phyloP scores from a whole-genome alignment of 2,113 vertebrate genomes.

The Rhodinocichla rosea region DNA sequence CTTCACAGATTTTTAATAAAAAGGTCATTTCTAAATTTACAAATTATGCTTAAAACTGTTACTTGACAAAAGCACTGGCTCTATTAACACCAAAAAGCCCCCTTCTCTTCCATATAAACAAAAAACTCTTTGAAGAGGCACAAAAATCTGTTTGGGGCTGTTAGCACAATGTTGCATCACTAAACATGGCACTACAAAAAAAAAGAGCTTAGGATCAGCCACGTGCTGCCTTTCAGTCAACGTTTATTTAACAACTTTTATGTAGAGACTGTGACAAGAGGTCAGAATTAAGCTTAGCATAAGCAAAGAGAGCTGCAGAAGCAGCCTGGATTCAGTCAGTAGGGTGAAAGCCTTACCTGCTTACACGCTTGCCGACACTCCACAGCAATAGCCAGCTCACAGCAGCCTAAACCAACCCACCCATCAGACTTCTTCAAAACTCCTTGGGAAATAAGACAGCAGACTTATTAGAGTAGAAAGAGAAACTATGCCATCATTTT shows the following conservation, averaged over 20 bases:
- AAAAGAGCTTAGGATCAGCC: background rate
- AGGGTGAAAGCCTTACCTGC: conserved; percentile 77
- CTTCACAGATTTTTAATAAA: background rate
- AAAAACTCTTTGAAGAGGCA: background rate
- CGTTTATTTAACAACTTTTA: background rate
- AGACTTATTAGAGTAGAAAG: background rate
- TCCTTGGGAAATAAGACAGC: conserved; percentile 74
- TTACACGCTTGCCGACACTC: conserved; percentile 94
- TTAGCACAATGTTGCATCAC: background rate
- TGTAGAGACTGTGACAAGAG: background rate
- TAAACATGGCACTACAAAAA: background rate
- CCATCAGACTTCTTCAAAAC: conserved; percentile 92
- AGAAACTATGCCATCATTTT: background rate
- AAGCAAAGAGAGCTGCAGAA: background rate
- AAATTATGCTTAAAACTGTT: background rate
- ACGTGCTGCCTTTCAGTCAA: background rate
- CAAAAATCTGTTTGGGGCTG: background rate
- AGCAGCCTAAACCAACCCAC: conserved; percentile 98
- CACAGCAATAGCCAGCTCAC: conserved; percentile 90
- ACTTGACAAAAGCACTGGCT: background rate
- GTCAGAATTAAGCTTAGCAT: background rate
- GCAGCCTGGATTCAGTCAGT: background rate
- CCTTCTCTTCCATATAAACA: background rate
- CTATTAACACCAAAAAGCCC: background rate
- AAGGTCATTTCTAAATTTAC: background rate